phyloP scores from a whole-genome alignment of 2,113 vertebrate genomes.

The Vulpes lagopus region DNA sequence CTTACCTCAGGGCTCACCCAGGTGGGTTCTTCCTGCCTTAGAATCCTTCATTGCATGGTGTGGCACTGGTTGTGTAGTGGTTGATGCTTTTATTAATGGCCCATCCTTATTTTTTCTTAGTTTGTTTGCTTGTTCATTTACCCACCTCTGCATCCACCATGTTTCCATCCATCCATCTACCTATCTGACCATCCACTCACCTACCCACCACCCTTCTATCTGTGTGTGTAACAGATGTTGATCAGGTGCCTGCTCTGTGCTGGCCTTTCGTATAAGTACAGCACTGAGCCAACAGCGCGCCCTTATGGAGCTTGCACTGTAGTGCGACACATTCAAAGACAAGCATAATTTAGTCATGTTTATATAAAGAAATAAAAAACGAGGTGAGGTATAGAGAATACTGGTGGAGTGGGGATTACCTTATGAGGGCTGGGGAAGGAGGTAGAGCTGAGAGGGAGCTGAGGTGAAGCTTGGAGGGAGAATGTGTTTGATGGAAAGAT shows the following conservation, averaged over 20 bases:
- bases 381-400: neutral
- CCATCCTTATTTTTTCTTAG: neutral
- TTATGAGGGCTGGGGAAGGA: neutral
- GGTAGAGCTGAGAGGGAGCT: neutral
- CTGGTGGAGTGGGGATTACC: neutral
- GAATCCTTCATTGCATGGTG: neutral
- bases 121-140: neutral
- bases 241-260: neutral
- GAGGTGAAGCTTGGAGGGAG: neutral
- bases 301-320: neutral
- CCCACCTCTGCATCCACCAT: neutral
- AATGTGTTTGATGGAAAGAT: neutral
- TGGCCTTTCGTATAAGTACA: neutral
- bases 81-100: neutral
- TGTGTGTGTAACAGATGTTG: neutral
- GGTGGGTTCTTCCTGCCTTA: neutral
- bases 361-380: neutral
- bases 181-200: neutral
- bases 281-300: neutral
- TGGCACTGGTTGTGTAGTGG: neutral
- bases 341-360: neutral
- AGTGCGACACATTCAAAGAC: neutral
- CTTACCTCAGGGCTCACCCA: neutral
- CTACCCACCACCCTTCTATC: neutral
- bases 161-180: too few species aligned